A percentile compares a stretch with the other conserved stretches of the same genome.
phyloP scores from a whole-genome alignment of 2,113 vertebrate species.

The Cisticola juncidis region DNA sequence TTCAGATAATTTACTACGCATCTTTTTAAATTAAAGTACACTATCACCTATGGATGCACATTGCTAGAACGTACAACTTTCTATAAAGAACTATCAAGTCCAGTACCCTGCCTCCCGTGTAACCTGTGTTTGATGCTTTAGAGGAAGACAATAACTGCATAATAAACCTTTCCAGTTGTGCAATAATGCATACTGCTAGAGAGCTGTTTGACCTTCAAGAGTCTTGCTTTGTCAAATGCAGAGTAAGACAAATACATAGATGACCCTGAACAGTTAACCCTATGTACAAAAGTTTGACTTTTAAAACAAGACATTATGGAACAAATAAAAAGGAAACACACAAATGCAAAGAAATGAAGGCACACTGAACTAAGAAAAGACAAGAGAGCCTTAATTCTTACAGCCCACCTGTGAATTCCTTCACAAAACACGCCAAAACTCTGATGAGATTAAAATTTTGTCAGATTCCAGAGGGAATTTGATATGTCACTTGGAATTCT shows the following conservation, averaged over 20 bases:
- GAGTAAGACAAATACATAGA: constrained; percentile 46
- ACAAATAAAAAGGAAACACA: constrained; percentile 49
- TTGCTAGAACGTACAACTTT: constrained; percentile 43
- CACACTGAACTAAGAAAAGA: constrained; percentile 46
- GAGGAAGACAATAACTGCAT: constrained; percentile 57
- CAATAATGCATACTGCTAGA: constrained; percentile 52
- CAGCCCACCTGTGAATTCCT: constrained; percentile 41
- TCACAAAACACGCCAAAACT: constrained; percentile 1
- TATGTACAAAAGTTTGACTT: constrained; percentile 72
- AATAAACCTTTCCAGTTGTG: constrained; percentile 64
- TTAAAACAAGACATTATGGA: constrained; percentile 46
- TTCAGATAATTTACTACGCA: constrained; percentile 4
- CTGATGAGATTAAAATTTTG: constrained; percentile 13
- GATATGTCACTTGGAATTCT: constrained; percentile 35
- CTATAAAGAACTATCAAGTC: neutral
- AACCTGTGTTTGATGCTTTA: constrained; percentile 36
- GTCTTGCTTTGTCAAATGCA: constrained; percentile 64
- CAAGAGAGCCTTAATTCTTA: constrained; percentile 55
- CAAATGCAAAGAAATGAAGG: constrained; percentile 53
- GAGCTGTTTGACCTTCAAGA: constrained; percentile 68
- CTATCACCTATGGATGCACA: constrained; percentile 52
- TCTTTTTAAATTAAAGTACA: constrained; percentile 57
- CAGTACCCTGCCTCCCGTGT: constrained; percentile 52
- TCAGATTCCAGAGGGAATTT: constrained; percentile 32
- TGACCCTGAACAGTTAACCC: constrained; percentile 59